phyloP scores from a whole-genome alignment of 2,888 invertebrate genomes.

The Parascotia fuliginaria region DNA sequence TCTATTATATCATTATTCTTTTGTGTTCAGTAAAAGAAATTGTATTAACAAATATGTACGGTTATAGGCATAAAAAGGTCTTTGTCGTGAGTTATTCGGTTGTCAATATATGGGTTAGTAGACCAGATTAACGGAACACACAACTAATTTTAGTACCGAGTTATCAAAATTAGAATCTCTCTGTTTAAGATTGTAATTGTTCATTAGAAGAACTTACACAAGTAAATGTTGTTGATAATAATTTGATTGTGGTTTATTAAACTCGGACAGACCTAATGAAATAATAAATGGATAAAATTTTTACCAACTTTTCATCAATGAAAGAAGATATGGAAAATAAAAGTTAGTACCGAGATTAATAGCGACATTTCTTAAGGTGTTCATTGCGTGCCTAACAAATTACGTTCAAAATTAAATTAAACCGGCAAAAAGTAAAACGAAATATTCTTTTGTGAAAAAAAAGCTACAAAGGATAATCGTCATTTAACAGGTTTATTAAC shows the following conservation, averaged over 20 bases:
- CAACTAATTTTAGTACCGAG: slow-evolving; percentile 61
- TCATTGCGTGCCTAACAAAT: slow-evolving; percentile 33
- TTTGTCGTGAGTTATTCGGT: slow-evolving; percentile 61
- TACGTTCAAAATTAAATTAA: slow-evolving; percentile 41
- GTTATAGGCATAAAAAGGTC: slow-evolving; percentile 56
- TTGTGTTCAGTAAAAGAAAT: slow-evolving; percentile 45
- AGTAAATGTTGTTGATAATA: slow-evolving; percentile 4
- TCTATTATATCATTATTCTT: slow-evolving; percentile 43
- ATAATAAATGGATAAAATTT: neutral
- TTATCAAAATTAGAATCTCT: slow-evolving; percentile 77
- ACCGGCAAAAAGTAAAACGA: slow-evolving; percentile 48
- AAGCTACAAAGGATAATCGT: slow-evolving; percentile 58
- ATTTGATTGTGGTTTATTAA: neutral
- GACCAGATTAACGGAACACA: slow-evolving; percentile 66
- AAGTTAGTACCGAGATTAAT: slow-evolving; percentile 11
- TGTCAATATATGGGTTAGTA: slow-evolving; percentile 71
- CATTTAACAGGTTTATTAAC: slow-evolving; percentile 73
- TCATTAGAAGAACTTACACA: slow-evolving; percentile 43
- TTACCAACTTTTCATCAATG: neutral
- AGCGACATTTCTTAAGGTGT: slow-evolving; percentile 21
- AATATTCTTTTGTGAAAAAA: slow-evolving; percentile 38
- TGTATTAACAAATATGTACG: slow-evolving; percentile 42
- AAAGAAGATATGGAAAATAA: slow-evolving; percentile 14
- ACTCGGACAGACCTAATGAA: neutral
- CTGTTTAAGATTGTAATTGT: slow-evolving; percentile 66